Conservation (phyloP, 2,797 vertebrate species). For the Ctenopoma kingsleyae region DNA sequence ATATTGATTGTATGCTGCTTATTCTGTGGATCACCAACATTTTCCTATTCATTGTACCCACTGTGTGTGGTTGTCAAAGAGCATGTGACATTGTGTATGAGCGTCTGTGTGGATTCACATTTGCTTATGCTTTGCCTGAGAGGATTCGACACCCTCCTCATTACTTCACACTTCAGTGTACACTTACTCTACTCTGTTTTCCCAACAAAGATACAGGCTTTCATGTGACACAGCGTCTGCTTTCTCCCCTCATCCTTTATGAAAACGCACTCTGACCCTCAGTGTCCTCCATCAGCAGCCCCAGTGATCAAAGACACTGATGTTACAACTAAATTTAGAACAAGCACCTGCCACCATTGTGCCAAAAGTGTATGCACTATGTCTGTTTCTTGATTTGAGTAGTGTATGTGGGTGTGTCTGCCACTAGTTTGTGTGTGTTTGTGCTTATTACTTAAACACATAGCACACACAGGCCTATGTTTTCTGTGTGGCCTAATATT, state of each 20-base stretch:
- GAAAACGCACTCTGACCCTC: slow-evolving; percentile 68
- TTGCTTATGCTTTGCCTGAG: slow-evolving; percentile 33
- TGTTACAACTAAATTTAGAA: slow-evolving; percentile 71
- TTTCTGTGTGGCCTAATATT: slow-evolving; percentile 23
- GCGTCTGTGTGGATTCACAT: slow-evolving; percentile 11
- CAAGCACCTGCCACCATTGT: slow-evolving; percentile 72
- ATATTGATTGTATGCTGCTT: neutral
- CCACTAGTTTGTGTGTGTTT: slow-evolving; percentile 10
- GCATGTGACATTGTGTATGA: slow-evolving; percentile 20
- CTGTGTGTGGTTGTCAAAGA: slow-evolving; percentile 1
- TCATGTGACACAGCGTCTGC: slow-evolving; percentile 64
- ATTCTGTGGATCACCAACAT: slow-evolving; percentile 1
- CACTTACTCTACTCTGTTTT: slow-evolving; percentile 36
- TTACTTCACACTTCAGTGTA: slow-evolving; percentile 67
- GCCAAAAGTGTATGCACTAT: slow-evolving; percentile 47
- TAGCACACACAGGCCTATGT: slow-evolving; percentile 6
- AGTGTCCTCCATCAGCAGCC: slow-evolving; percentile 57
- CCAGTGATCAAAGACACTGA: slow-evolving; percentile 80
- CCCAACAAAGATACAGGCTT: slow-evolving; percentile 65
- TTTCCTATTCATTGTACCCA: neutral
- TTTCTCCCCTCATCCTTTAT: slow-evolving; percentile 61
- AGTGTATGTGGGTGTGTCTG: slow-evolving; percentile 28
- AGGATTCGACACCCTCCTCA: slow-evolving; percentile 47
- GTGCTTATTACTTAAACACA: slow-evolving; percentile 28
- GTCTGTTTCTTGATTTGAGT: slow-evolving; percentile 45